phyloP scores from a whole-genome alignment of 1,140 invertebrate genomes.

The Trachymyrmex septentrionalis region DNA sequence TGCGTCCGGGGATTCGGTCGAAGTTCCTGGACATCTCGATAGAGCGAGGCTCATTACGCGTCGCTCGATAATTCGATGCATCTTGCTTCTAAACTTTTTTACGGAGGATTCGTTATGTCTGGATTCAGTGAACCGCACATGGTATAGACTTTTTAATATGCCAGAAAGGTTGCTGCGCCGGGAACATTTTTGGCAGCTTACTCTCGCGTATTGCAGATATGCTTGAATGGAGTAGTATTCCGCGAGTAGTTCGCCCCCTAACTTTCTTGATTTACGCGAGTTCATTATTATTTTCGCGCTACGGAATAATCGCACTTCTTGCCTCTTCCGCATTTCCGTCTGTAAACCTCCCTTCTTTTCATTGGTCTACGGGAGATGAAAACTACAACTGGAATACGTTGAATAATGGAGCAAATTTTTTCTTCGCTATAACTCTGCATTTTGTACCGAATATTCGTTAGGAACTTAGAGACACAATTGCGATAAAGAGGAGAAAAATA shows the following conservation, averaged over 20 bases:
- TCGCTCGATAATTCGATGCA: not conserved
- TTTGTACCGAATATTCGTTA: slow-evolving; percentile 40
- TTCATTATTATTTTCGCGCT: slow-evolving; percentile 85
- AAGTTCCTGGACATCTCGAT: slow-evolving; percentile 25
- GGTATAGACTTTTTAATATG: slow-evolving; percentile 75
- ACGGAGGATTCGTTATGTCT: slow-evolving; percentile 11
- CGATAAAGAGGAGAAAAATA: not conserved
- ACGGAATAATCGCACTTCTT: slow-evolving; percentile 79
- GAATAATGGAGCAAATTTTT: slow-evolving; percentile 67
- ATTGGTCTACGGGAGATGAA: slow-evolving; percentile 13
- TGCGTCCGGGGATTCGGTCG: not conserved
- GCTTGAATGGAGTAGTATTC: slow-evolving; percentile 80
- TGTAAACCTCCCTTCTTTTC: slow-evolving; percentile 3
- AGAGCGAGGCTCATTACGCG: slow-evolving; percentile 4
- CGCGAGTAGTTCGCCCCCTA: slow-evolving; percentile 81
- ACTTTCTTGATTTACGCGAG: slow-evolving; percentile 85
- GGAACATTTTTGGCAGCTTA: slow-evolving; percentile 81
- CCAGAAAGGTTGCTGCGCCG: slow-evolving; percentile 79
- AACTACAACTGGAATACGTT: slow-evolving; percentile 44
- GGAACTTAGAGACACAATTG: not conserved
- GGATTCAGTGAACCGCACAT: not conserved
- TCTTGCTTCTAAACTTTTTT: not conserved
- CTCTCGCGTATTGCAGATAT: slow-evolving; percentile 68
- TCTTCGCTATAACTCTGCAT: slow-evolving; percentile 12
- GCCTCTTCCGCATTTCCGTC: slow-evolving; percentile 49